Base-by-base conservation (phyloP, 2,113 vertebrate genomes). In the Vireo altiloquus region DNA sequence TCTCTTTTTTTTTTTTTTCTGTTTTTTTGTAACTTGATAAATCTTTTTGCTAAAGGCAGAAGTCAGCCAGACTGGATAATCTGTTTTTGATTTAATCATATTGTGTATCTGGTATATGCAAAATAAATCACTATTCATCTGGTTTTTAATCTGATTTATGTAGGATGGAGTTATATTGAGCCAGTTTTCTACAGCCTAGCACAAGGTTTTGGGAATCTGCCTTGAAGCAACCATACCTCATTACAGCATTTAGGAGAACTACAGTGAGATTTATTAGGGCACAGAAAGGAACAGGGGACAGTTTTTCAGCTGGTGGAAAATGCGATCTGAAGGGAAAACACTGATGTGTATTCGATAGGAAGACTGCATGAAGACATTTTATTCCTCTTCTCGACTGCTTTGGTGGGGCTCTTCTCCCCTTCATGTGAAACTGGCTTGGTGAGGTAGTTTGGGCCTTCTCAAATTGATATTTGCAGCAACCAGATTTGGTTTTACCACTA, bases 21-120 rank as follows among this genome's bases (percentile, higher is more conserved):
- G 15, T 20, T n/a, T 53, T 40, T 74, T 63, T 31, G 18, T 64
- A 80, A 72, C 59, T 95, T 95, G 94, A 94, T 92, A 92, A 94
- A 97, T 95, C 90, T 96, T 88, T 83, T 79, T 96, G 39, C 82
- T 96, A 90, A 95, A 88, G 68, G 85, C 85, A 93, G 92, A 95
- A 95, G 93, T 96, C 95, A 93, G 90, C 90, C 94, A 96, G 92
- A 91, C 93, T 95, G 82, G 93, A 72, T 96, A 94, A 96, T 96
- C 95, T 96, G 94, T 93, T 95, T 93, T 95, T 97, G 92, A 96
- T 97, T 96, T 94, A 96, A 97, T 96, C 93, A 97, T 86, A 90
- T 83, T 82, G 82, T 86, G 91, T 92, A 93, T 96, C 95, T 97
- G 95, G 95, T 79, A 47, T 83, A 86, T 86, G 95, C 88, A 94